Base-by-base conservation (phyloP, 2,888 invertebrate genomes). In the Acrobasis repandana region DNA sequence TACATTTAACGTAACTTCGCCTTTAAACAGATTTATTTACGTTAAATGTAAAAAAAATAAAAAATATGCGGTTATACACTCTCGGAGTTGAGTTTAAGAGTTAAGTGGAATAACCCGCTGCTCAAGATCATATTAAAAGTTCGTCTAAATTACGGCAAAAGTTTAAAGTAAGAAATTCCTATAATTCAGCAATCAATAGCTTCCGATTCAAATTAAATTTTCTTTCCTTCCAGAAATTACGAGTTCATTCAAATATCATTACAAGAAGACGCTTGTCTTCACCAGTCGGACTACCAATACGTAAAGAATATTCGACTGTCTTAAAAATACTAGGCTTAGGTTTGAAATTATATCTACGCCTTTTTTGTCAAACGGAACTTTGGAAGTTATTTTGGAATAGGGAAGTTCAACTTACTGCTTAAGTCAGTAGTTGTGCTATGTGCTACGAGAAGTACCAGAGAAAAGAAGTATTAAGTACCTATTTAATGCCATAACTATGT, bases 121-220 rank as follows among this genome's bases (percentile, higher is more conserved):
- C 28, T 43, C 43, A n/a, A 43, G 43, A 43, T 50, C 50, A 11
- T 20, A 50, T 28, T 50, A n/a, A 50, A 50, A 50, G n/a, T 50
- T 50, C 50, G 28, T 50, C 8, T 8, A 4, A 36, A 2, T 16
- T 15, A 34, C 18, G 36, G 15, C 9, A 11, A 43, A 52, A 52
- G 52, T 52, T 52, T 1, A 36, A 52, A 36, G 51, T 51, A 36
- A 36, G 33, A 33, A 6, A 9, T 52, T 16, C 15, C 36, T 36
- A 8, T 16, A 52, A 52, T 52, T 52, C 52, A 52, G 36, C 16
- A 52, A 36, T 52, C 52, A 52, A 52, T 52, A 16, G 52, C 16
- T 52, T 52, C 36, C 18, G 33, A 11, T 52, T 15, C 52, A 36
- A 52, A 52, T 52, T 52, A 36, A 15, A 52, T 50, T 50, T 50